These are phyloP conservation scores for Chaetogeoica ovagalla DNA, from an alignment of 2,888 invertebrate species.

Conservation along the genomic window DNA sequence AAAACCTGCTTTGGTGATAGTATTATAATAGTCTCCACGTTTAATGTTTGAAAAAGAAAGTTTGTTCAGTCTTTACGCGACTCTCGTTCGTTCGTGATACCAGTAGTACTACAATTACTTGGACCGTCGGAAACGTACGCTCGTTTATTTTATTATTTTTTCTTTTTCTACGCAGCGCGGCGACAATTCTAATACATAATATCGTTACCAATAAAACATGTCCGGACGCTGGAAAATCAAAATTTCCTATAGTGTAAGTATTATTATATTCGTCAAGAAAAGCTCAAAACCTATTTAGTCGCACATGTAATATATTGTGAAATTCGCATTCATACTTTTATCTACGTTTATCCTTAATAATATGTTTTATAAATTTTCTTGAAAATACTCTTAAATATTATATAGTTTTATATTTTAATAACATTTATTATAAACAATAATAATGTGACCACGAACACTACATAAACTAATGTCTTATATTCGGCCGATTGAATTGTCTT, in stretches of 20 bases:
- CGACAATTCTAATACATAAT: background rate
- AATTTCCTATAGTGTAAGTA: constrained; percentile 19
- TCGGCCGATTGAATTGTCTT: no score
- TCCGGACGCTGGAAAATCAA: background rate
- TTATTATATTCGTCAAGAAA: no score
- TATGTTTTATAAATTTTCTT: no score
- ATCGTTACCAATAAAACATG: constrained; percentile 5
- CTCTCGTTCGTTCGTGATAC: constrained; percentile 38
- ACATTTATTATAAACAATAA: no score
- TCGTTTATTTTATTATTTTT: background rate
- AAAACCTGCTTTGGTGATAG: constrained; percentile 30
- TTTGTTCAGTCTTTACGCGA: constrained; percentile 40
- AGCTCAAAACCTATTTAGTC: no score
- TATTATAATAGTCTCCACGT: background rate
- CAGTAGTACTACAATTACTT: background rate
- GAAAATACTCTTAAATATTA: no score
- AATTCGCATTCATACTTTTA: no score
- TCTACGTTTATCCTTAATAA: no score
- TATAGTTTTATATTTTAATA: no score
- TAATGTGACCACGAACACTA: no score
- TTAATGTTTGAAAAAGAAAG: constrained; percentile 41
- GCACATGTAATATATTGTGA: no score
- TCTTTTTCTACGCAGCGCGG: background rate
- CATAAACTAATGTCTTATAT: no score
- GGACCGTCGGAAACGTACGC: background rate